A percentile compares a stretch with the other conserved stretches of the same genome.
Conservation (phyloP, 2,113 vertebrate species). For the Hassar affinis region DNA sequence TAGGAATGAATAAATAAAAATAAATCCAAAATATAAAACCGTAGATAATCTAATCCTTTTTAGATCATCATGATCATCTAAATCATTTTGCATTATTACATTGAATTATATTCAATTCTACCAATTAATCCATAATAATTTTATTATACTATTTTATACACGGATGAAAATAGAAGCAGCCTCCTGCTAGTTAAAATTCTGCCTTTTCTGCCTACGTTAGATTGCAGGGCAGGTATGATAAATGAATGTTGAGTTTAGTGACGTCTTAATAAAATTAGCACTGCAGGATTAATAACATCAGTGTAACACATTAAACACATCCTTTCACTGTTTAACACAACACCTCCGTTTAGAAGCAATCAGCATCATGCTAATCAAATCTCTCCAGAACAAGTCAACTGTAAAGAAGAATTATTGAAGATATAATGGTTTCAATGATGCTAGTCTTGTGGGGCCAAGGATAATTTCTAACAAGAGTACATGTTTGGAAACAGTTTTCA, state of each 20-base stretch:
- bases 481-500: slow-evolving; percentile 7
- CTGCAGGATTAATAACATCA: background rate
- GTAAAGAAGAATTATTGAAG: slow-evolving; percentile 11
- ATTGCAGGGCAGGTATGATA: background rate
- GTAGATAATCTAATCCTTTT: background rate
- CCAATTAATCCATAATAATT: background rate
- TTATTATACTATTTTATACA: background rate
- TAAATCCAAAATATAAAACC: background rate
- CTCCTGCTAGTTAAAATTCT: background rate
- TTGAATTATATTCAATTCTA: background rate
- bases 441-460: background rate
- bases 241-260: slow-evolving; percentile 17
- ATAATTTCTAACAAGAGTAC: background rate
- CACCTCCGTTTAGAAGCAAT: slow-evolving; percentile 18
- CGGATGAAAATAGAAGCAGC: background rate
- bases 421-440: background rate
- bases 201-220: background rate
- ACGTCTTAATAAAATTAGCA: background rate
- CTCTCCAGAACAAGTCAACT: slow-evolving; percentile 4
- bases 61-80: too few species aligned
- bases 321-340: slow-evolving; percentile 1
- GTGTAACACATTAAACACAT: background rate
- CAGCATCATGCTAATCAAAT: slow-evolving; percentile 11
- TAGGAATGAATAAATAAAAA: background rate
- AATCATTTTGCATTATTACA: background rate